Evolutionary conservation across 2,113 vertebrate genomes (phyloP).

Genomic region (Lepidothrix coronata): DNA sequence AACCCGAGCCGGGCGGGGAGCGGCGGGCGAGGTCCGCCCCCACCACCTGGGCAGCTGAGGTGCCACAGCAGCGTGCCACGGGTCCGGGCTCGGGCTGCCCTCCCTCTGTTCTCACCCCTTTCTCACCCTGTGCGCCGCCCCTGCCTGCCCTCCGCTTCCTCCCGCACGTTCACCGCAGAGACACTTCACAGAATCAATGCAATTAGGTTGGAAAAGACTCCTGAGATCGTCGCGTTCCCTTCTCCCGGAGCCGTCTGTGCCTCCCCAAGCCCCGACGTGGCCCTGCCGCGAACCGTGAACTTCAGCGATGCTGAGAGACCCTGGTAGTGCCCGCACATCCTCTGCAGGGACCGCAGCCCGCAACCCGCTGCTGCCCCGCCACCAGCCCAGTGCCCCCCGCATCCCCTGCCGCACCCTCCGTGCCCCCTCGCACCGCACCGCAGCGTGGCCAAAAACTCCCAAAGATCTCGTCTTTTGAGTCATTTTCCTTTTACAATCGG

Average conservation of each 20-base stretch:
- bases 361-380: neutral
- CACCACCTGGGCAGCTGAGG: neutral
- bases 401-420: neutral
- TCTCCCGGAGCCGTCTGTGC: neutral
- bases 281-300: neutral
- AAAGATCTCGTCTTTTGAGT: no score
- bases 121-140: neutral
- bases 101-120: neutral
- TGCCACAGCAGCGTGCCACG: accelerated
- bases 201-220: neutral
- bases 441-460: accelerated
- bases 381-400: neutral
- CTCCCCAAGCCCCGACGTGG: neutral
- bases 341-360: no score
- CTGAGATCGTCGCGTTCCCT: neutral
- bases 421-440: accelerated
- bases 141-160: no score
- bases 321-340: neutral
- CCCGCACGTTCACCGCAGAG: neutral
- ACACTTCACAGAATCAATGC: neutral
- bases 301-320: neutral
- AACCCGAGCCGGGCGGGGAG: neutral
- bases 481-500: no score
- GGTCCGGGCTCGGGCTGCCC: accelerated
- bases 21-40: neutral